Percentiles rank a stretch among this genome's conserved stretches.
Conservation (phyloP, 1,140 invertebrate species). For the Trachelipus rathkii region DNA sequence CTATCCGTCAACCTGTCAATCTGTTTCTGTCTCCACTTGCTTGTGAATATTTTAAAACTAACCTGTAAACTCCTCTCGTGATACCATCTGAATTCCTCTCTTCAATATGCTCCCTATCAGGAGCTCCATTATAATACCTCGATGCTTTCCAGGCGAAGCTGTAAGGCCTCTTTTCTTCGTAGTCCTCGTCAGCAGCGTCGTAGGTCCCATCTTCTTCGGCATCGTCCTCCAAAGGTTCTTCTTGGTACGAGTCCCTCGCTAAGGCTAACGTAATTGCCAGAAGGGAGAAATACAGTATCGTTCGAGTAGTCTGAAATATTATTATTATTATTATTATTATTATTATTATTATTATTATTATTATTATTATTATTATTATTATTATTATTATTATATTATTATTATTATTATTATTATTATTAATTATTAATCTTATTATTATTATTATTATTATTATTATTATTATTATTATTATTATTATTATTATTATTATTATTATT, state of each 20-base stretch:
- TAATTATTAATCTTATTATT: too few species aligned
- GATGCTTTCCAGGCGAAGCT: conserved; percentile 42
- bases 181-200: conserved; percentile 28
- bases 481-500: background rate
- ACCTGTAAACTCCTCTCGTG: conserved; percentile 43
- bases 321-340: too few species aligned
- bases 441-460: too few species aligned
- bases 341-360: conserved; percentile 4
- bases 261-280: too few species aligned
- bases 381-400: background rate
- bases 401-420: too few species aligned
- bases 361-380: background rate
- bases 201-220: too few species aligned
- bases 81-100: conserved; percentile 41
- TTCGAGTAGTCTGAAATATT: too few species aligned
- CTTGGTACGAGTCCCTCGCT: too few species aligned
- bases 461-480: background rate
- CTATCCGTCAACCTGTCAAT: background rate
- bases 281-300: too few species aligned
- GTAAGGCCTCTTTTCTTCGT: conserved; percentile 40
- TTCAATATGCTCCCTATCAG: conserved; percentile 39
- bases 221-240: too few species aligned
- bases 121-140: conserved; percentile 40
- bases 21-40: background rate
- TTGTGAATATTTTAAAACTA: background rate